These are phyloP conservation scores for Brienomyrus brachyistius DNA, from an alignment of 2,113 vertebrate species.

Conservation along the genomic window DNA sequence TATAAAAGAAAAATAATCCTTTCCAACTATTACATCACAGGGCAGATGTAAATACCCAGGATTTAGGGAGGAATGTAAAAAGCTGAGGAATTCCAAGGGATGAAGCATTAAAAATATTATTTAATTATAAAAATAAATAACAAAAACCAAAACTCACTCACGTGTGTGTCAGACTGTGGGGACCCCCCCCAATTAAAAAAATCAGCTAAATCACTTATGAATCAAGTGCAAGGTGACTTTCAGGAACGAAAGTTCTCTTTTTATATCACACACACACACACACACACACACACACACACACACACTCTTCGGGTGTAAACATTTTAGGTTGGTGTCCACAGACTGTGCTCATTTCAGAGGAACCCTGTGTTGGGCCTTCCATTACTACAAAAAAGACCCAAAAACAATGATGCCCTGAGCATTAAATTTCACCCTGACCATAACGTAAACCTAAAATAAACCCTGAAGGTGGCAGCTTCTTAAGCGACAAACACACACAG, in stretches of 20 bases:
- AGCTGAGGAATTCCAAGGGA: background rate
- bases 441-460: background rate
- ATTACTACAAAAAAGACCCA: background rate
- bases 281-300: too few relatives aligned
- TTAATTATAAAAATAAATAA: too few relatives aligned
- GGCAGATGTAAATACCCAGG: background rate
- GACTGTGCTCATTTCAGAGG: background rate
- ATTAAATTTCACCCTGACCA: background rate
- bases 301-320: background rate
- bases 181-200: background rate
- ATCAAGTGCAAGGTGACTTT: background rate
- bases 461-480: background rate
- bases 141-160: too few relatives aligned
- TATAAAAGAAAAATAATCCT: background rate
- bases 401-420: background rate
- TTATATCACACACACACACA: background rate
- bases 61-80: background rate
- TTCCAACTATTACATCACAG: background rate
- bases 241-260: background rate
- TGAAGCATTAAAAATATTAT: background rate
- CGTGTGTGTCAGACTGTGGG: too few relatives aligned
- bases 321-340: background rate
- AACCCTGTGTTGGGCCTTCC: background rate
- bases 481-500: background rate
- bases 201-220: background rate